These are phyloP conservation scores for Drosophila pachea DNA, from an alignment of 1,140 invertebrate genomes.

Conservation along the genomic window DNA sequence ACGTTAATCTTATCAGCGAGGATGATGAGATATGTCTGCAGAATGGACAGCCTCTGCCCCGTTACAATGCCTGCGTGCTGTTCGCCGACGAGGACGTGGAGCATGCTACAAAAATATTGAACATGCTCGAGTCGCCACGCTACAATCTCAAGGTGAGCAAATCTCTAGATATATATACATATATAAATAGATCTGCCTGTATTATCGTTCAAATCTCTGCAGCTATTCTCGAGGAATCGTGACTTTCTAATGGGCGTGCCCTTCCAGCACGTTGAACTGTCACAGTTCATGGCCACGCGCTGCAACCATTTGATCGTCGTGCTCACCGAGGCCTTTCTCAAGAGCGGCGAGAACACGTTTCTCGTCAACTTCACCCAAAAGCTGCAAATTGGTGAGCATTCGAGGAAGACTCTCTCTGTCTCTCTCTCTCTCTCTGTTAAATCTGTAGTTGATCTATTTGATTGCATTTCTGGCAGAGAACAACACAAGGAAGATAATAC, in stretches of 20 bases:
- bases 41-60: slow-evolving; percentile 80
- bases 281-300: slow-evolving; percentile 85
- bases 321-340: slow-evolving; percentile 85
- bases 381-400: slow-evolving; percentile 81
- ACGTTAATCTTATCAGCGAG: slow-evolving; percentile 49
- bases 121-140: slow-evolving; percentile 81
- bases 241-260: slow-evolving; percentile 83
- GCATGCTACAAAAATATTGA: slow-evolving; percentile 82
- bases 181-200: background rate
- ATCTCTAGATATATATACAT: background rate
- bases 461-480: slow-evolving; percentile 45
- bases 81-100: slow-evolving; percentile 84
- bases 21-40: slow-evolving; percentile 77
- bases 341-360: slow-evolving; percentile 85
- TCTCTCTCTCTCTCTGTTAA: no score
- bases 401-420: no score
- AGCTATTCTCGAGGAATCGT: slow-evolving; percentile 85
- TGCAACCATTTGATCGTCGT: slow-evolving; percentile 87
- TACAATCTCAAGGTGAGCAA: slow-evolving; percentile 81
- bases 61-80: slow-evolving; percentile 86
- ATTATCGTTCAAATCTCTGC: background rate
- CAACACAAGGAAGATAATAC: slow-evolving; percentile 83
- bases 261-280: slow-evolving; percentile 85
- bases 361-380: slow-evolving; percentile 87
- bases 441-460: background rate